Evolutionary conservation across 23 tunicate species (phyloP).

Genomic region (Ciona savignyi): DNA sequence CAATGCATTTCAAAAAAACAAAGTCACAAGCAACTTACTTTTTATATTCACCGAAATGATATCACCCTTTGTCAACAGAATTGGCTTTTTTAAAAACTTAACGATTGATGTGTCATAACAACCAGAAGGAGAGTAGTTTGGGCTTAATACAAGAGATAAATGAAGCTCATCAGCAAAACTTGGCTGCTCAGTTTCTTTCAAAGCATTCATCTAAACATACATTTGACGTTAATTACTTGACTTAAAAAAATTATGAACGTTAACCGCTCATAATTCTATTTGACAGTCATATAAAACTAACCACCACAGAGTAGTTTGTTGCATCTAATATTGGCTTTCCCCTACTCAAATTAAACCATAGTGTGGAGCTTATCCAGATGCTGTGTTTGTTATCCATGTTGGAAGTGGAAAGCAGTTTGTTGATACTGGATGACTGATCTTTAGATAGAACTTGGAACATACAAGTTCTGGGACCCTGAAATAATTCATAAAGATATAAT

Average conservation of each 20-base stretch:
- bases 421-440: background rate
- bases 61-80: constrained; percentile 40
- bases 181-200: background rate
- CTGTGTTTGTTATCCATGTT: background rate
- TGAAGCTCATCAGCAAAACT: constrained; percentile 48
- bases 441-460: background rate
- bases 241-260: too few species aligned
- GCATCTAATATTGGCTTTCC: background rate
- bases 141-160: constrained; percentile 43
- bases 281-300: background rate
- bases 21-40: too few species aligned
- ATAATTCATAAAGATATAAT: too few species aligned
- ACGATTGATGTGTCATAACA: constrained; percentile 51
- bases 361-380: background rate
- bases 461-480: background rate
- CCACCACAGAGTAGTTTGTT: background rate
- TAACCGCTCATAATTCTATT: too few species aligned
- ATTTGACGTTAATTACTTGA: background rate
- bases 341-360: background rate
- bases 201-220: background rate
- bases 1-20: too few species aligned
- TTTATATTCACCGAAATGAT: constrained; percentile 38
- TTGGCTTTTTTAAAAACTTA: constrained; percentile 24
- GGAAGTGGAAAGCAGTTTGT: background rate
- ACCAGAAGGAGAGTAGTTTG: constrained; percentile 43